Conservation (phyloP, 2,113 vertebrate genomes). For the Lamprologus speciosus region DNA sequence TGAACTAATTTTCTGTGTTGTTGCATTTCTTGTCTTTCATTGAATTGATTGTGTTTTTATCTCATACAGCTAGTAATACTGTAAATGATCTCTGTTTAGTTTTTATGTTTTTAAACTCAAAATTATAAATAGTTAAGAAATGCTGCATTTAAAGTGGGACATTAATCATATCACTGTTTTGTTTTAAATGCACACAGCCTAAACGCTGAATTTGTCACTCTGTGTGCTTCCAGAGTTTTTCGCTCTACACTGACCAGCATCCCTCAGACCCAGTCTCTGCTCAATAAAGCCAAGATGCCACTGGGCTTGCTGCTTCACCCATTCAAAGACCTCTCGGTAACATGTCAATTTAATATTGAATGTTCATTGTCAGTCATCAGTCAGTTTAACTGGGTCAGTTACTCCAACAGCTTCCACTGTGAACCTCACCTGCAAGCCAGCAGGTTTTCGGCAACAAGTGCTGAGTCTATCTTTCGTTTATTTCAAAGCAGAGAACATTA, state of each 20-base stretch:
- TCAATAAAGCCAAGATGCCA: slow-evolving; percentile 97
- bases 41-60: not conserved
- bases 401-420: not conserved
- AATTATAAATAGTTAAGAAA: not conserved
- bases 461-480: not conserved
- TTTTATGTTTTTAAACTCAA: not conserved
- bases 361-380: accelerated
- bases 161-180: not conserved
- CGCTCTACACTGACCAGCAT: slow-evolving; percentile 90
- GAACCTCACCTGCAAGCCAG: not conserved
- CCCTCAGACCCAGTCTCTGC: slow-evolving; percentile 93
- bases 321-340: slow-evolving; percentile 96
- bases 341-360: not conserved
- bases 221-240: slow-evolving; percentile 78
- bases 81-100: not conserved
- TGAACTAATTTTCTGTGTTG: not conserved
- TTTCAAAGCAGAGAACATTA: not conserved
- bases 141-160: not conserved
- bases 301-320: slow-evolving; percentile 93
- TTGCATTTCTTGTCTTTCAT: not conserved
- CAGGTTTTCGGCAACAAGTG: not conserved
- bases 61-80: not conserved
- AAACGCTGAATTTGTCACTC: accelerated
- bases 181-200: not conserved
- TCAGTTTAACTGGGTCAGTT: not conserved